Base-by-base conservation (phyloP, 2,797 vertebrate genomes). In the Lutjanus campechanus region DNA sequence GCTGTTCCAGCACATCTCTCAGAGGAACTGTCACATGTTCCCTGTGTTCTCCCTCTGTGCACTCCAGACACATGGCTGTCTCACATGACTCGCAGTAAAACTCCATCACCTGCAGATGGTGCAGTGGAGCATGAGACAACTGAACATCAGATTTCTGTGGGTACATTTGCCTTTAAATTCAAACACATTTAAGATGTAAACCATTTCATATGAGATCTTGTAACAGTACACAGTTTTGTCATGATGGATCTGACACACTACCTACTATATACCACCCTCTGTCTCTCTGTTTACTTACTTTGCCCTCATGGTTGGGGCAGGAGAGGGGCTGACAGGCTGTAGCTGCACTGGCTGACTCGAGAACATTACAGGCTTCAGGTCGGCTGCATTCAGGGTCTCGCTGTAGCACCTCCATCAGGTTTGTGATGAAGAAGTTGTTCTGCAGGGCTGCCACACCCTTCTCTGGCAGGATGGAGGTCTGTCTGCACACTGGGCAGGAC, bases 371-470 rank as follows among this genome's bases (percentile, higher is more conserved):
- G 19, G 93, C 88, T 78, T 96, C 96, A 0, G 95, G 95, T 15
- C 88, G 92, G 69, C 93, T 94, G 81, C 96, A 96, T 83, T 97
- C 97, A 0, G 97, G 95, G 82, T 97, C 97, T 29, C 96, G 93
- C 92, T 98, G 98, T 76, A 99, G 93, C 44, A 98, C 97, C 91
- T 99, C 98, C 97, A 99, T 98, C 68, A 99, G 95, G 93, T 98
- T 98, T 61, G 97, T 98, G 94, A 99, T 98, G 93, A 99, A 98
- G 94, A 98, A 98, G 89, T 99, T 99, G 91, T 98, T 98, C 95
- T 98, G 98, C 49, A 99, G 92, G 0, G 98, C 97, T 0, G 97
- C 94, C 72, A 99, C 98, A 0, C 98, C 98, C 81, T 97, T 97
- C 89, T 98, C 98, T 0, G 98, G 98, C 67, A 98, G 91, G 93